Evolutionary conservation across 64 coral and sea anemone species (phyloP).

Genomic region (Platygyra sinensis): DNA sequence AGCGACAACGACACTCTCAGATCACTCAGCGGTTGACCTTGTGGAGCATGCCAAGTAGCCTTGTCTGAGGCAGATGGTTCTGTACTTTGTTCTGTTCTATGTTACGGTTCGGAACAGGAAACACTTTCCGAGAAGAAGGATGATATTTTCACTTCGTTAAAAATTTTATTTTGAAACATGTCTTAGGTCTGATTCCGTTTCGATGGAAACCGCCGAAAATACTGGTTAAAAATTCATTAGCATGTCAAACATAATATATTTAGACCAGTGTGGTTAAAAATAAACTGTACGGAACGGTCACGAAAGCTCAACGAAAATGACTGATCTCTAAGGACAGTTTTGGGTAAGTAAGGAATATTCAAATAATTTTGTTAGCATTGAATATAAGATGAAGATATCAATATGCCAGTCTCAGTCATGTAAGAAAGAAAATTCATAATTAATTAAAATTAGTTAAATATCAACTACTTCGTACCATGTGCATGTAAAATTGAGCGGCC

Average conservation of each 20-base stretch:
- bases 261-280: neutral
- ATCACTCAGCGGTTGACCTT: neutral
- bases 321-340: no score
- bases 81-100: neutral
- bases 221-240: conserved; percentile 8
- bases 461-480: no score
- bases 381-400: no score
- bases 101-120: neutral
- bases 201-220: neutral
- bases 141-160: neutral
- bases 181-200: neutral
- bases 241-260: neutral
- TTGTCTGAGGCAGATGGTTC: neutral
- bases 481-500: no score
- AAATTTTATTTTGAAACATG: neutral
- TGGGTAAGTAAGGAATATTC: no score
- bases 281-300: neutral
- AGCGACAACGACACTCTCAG: neutral
- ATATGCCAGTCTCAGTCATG: no score
- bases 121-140: neutral
- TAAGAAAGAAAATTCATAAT: no score
- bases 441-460: no score
- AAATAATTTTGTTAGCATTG: no score
- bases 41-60: neutral
- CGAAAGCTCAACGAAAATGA: neutral